phyloP scores from a whole-genome alignment of 2,888 invertebrate species.

The Asteroscopus sphinx region DNA sequence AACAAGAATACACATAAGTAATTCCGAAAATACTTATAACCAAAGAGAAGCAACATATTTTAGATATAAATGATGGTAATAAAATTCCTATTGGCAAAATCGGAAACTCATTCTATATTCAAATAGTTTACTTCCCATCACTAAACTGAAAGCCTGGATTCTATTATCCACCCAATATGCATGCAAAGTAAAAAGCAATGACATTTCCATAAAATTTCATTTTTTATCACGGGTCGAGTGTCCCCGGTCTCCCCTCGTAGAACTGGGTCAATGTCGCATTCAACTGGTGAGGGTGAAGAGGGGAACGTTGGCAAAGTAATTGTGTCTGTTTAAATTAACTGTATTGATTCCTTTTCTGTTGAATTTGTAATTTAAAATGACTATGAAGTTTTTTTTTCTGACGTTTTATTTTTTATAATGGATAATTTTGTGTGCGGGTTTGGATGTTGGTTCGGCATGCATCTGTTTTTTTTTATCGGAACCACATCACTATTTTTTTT shows the following conservation, averaged over 20 bases:
- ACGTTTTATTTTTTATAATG: neutral
- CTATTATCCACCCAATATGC: slow-evolving; percentile 61
- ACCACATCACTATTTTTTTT: too few species aligned
- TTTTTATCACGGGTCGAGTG: slow-evolving; percentile 51
- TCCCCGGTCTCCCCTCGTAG: slow-evolving; percentile 39
- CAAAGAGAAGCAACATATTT: neutral
- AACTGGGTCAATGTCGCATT: slow-evolving; percentile 81
- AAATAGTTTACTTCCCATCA: slow-evolving; percentile 40
- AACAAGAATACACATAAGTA: too few species aligned
- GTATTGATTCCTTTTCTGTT: slow-evolving; percentile 48
- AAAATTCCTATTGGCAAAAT: slow-evolving; percentile 10
- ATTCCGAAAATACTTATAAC: neutral
- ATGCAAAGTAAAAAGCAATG: slow-evolving; percentile 64
- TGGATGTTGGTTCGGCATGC: too few species aligned
- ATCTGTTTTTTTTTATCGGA: too few species aligned
- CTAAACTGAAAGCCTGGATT: slow-evolving; percentile 40
- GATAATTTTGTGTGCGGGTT: neutral
- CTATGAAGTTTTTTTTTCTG: neutral
- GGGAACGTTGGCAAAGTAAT: slow-evolving; percentile 61
- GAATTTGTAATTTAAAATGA: slow-evolving; percentile 8
- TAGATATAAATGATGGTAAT: neutral
- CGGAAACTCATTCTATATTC: slow-evolving; percentile 35
- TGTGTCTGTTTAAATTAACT: slow-evolving; percentile 59
- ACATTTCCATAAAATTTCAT: slow-evolving; percentile 67
- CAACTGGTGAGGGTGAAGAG: slow-evolving; percentile 70